These are phyloP conservation scores for Parelbella ahira DNA, from an alignment of 2,888 invertebrate species.

Conservation along the genomic window DNA sequence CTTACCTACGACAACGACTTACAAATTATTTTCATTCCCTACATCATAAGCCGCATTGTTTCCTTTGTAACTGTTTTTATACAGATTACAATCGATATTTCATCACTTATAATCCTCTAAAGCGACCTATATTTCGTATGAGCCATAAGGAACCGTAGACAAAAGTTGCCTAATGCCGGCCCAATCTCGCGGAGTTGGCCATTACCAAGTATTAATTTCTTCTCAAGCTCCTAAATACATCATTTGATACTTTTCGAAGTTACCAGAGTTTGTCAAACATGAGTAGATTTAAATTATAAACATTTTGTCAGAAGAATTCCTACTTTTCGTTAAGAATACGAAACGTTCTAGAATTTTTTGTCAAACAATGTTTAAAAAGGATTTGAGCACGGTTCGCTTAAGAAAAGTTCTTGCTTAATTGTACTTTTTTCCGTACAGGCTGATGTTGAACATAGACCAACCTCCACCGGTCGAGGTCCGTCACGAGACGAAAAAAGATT, in stretches of 20 bases:
- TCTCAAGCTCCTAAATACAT: no score
- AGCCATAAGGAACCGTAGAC: not conserved
- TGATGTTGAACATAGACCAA: conserved; percentile 75
- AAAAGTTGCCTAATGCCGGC: not conserved
- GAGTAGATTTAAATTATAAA: no score
- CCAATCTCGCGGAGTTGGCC: not conserved
- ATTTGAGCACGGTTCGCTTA: no score
- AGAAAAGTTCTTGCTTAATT: not conserved
- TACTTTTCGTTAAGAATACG: no score
- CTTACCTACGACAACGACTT: not conserved
- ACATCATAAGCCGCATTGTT: conserved; percentile 1
- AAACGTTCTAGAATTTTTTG: no score
- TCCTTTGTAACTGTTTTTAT: conserved; percentile 5
- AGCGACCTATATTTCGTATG: conserved; percentile 6
- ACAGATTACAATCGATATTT: conserved; percentile 6
- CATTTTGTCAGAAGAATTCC: no score
- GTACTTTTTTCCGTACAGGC: conserved; percentile 39
- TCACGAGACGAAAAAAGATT: conserved; percentile 53
- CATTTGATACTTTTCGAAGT: no score
- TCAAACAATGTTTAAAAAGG: no score
- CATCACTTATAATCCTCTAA: conserved; percentile 16
- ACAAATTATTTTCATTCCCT: not conserved
- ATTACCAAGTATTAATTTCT: no score
- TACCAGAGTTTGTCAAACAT: no score
- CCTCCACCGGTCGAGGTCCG: conserved; percentile 59